Conservation (phyloP, 2,797 vertebrate genomes). For the Babyrousa celebensis region DNA sequence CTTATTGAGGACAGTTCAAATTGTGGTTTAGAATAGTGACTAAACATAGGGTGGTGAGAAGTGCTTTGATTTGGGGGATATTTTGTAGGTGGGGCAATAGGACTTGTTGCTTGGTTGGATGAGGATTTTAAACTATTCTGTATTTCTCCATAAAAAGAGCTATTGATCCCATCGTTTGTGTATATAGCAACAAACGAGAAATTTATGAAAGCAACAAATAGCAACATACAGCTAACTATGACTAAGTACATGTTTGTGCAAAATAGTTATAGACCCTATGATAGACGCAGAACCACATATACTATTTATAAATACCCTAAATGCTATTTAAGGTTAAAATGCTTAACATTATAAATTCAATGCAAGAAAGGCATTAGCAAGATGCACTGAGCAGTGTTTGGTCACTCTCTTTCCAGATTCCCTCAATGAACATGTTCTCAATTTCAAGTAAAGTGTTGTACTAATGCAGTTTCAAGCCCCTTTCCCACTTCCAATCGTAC, state of each 20-base stretch:
- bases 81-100: background rate
- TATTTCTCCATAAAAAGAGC: background rate
- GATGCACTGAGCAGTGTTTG: background rate
- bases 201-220: background rate
- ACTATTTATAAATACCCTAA: background rate
- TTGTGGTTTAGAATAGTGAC: background rate
- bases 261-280: background rate
- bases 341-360: background rate
- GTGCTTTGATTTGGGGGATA: background rate
- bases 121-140: background rate
- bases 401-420: background rate
- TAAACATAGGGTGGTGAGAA: background rate
- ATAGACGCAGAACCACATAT: background rate
- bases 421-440: background rate
- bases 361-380: background rate
- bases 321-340: background rate
- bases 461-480: background rate
- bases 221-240: no score
- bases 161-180: background rate
- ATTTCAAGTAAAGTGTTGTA: background rate
- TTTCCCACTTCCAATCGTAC: background rate
- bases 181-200: background rate
- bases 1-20: background rate
- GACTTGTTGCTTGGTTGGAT: background rate
- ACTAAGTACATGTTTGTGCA: background rate